A percentile compares a stretch with the other conserved stretches of the same genome.
Evolutionary conservation across 2,797 vertebrate species (phyloP).

Genomic region (Naso thynnoides): DNA sequence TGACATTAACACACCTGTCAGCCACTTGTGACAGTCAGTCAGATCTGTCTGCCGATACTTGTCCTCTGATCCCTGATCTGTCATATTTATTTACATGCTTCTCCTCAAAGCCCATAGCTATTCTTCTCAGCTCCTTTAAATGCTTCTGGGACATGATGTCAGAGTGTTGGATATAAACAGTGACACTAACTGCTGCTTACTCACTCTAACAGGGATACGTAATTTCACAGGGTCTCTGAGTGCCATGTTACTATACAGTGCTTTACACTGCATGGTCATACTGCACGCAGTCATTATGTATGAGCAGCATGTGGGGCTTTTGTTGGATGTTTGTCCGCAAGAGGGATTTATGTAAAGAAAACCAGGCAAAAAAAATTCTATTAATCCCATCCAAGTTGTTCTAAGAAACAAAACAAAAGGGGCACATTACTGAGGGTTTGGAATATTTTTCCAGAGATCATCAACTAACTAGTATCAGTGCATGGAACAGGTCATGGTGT

Average conservation of each 20-base stretch:
- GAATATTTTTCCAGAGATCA: constrained; percentile 2
- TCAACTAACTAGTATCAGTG: constrained; percentile 43
- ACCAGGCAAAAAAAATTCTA: not conserved
- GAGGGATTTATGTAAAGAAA: not conserved
- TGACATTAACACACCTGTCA: constrained; percentile 55
- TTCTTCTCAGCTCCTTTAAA: constrained; percentile 14
- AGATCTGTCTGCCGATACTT: constrained; percentile 66
- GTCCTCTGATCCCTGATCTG: constrained; percentile 18
- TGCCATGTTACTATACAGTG: not conserved
- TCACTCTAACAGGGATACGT: constrained; percentile 18
- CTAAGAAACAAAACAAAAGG: not conserved
- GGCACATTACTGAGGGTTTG: constrained; percentile 1
- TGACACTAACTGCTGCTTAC: constrained; percentile 33
- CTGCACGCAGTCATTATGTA: constrained; percentile 31
- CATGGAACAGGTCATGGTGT: constrained; percentile 47
- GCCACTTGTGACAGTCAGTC: constrained; percentile 78
- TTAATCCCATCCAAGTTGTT: not conserved
- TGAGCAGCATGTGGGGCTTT: constrained; percentile 48
- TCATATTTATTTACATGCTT: constrained; percentile 22
- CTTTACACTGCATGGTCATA: constrained; percentile 10
- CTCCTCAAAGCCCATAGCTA: not conserved
- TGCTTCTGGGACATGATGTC: constrained; percentile 20
- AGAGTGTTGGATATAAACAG: constrained; percentile 13
- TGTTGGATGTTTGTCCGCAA: constrained; percentile 31
- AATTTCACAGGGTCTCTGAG: constrained; percentile 29